Conservation (phyloP, 2,797 vertebrate species). For the Florisuga fusca region DNA sequence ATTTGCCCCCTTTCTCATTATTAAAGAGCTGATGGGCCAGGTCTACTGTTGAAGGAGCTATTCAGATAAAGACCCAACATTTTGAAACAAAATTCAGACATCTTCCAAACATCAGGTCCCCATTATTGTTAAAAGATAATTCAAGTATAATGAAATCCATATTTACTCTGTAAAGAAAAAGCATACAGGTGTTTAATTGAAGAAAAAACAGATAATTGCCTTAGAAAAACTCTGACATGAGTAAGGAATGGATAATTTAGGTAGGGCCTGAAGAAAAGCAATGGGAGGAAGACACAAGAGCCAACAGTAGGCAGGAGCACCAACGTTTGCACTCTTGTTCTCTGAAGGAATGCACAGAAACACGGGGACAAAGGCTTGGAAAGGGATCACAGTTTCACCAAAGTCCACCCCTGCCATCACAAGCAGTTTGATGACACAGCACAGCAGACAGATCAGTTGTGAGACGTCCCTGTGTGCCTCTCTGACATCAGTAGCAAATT, state of each 20-base stretch:
- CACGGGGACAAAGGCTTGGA: not conserved
- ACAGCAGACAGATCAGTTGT: not conserved
- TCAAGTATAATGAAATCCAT: not conserved
- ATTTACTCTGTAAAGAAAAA: not conserved
- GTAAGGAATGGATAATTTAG: not conserved
- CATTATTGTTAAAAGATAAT: not conserved
- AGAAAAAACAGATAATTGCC: not conserved
- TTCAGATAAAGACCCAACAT: conserved; percentile 37
- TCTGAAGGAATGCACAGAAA: not conserved
- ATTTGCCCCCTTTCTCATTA: conserved; percentile 36
- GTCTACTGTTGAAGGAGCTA: conserved; percentile 41
- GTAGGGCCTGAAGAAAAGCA: not conserved
- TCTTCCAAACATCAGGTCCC: not conserved
- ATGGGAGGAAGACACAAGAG: not conserved
- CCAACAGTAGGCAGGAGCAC: not conserved
- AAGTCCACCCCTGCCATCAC: not conserved
- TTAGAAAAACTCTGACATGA: not conserved
- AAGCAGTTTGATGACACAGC: not conserved
- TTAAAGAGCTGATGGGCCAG: conserved; percentile 52
- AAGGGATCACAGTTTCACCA: not conserved
- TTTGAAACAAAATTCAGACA: conserved; percentile 35
- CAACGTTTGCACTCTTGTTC: not conserved
- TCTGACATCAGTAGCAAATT: not conserved
- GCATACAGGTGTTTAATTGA: not conserved
- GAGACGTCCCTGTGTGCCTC: not conserved